phyloP scores from a whole-genome alignment of 1,140 invertebrate genomes.

The Aradophagus sp. region DNA sequence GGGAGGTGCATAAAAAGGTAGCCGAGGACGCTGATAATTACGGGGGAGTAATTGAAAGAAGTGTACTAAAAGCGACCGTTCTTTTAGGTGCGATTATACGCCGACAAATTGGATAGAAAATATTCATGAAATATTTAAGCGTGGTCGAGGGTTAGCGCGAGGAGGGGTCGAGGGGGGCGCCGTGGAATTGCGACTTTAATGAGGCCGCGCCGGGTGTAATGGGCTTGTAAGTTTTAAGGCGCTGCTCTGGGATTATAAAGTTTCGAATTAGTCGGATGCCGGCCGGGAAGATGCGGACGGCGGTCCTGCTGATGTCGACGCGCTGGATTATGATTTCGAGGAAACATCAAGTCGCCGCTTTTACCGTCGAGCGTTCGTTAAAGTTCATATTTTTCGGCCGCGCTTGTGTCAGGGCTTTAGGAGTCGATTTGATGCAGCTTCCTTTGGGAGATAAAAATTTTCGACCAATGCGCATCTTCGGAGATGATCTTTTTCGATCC shows the following conservation, averaged over 20 bases:
- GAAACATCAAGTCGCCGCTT: constrained; percentile 9
- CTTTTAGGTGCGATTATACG: constrained; percentile 47
- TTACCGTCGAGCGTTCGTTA: not conserved
- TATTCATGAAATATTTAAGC: constrained; percentile 50
- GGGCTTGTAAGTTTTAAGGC: constrained; percentile 35
- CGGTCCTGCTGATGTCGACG: constrained; percentile 12
- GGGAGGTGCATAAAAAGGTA: constrained; percentile 44
- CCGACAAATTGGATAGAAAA: constrained; percentile 49
- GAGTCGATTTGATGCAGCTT: too few relatives aligned
- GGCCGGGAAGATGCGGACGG: constrained; percentile 10
- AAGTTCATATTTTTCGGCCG: too few relatives aligned
- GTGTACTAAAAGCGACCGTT: constrained; percentile 33
- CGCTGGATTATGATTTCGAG: constrained; percentile 13
- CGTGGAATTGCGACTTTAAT: constrained; percentile 18
- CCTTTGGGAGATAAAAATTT: too few relatives aligned
- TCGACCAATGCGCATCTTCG: too few relatives aligned
- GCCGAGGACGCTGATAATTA: constrained; percentile 45
- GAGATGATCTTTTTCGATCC: too few relatives aligned
- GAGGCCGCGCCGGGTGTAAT: constrained; percentile 31
- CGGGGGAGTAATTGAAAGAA: constrained; percentile 44
- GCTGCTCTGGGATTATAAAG: constrained; percentile 28
- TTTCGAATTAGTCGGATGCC: constrained; percentile 29
- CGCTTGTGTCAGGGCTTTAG: too few relatives aligned
- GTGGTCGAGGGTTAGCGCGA: constrained; percentile 7
- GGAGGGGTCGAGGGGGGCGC: not conserved